phyloP scores from a whole-genome alignment of 2,113 vertebrate species.

The Mesitornis unicolor region DNA sequence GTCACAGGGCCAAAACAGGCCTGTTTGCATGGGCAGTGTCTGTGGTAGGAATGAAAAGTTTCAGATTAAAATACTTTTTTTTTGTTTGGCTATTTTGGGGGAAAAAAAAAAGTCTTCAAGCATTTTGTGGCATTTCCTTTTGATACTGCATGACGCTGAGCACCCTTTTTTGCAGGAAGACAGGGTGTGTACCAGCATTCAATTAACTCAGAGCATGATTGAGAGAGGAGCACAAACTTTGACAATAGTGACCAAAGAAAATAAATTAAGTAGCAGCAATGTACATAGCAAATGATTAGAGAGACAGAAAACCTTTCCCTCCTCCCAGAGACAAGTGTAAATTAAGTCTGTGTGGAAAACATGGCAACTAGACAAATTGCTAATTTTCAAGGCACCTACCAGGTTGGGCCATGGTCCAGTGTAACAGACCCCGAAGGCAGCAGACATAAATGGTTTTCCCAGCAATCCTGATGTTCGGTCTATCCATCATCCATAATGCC shows the following conservation, averaged over 20 bases:
- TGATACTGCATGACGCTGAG: accelerated
- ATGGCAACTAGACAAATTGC: not conserved
- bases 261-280: not conserved
- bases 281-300: not conserved
- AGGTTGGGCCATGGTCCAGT: not conserved
- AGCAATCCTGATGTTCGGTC: not conserved
- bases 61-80: not conserved
- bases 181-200: not conserved
- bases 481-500: not conserved
- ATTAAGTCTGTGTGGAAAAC: not conserved
- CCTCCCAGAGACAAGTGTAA: not conserved
- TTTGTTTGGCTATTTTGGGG: not conserved
- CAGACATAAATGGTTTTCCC: not conserved
- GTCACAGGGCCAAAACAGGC: not conserved
- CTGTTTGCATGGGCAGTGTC: not conserved
- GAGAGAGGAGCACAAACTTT: not conserved
- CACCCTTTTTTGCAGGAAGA: not conserved
- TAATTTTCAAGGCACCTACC: not conserved
- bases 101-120: not conserved
- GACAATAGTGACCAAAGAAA: not conserved
- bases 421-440: not conserved
- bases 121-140: not conserved
- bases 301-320: not conserved
- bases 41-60: not conserved
- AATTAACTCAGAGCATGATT: not conserved